Percentiles rank a stretch among this genome's conserved stretches.
Conservation (phyloP, 2,888 invertebrate species). For the Drosophila infuscata region DNA sequence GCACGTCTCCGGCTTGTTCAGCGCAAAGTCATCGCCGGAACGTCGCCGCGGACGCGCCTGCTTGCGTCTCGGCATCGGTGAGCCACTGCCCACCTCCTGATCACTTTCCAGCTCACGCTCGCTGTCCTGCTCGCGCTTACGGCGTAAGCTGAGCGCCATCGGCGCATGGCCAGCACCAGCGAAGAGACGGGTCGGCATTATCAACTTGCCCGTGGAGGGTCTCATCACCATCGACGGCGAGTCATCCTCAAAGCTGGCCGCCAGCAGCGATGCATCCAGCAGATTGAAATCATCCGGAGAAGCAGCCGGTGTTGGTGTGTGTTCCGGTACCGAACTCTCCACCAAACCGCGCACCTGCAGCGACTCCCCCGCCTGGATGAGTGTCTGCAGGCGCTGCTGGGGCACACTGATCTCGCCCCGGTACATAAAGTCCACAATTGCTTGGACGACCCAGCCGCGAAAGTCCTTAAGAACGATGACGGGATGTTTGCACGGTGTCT, state of each 20-base stretch:
- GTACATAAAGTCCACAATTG: constrained; percentile 97
- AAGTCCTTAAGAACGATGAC: constrained; percentile 96
- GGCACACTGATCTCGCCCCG: constrained; percentile 95
- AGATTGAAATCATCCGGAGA: constrained; percentile 84
- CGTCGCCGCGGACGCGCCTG: constrained; percentile 94
- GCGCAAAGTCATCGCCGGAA: constrained; percentile 89
- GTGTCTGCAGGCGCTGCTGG: constrained; percentile 92
- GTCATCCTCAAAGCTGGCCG: constrained; percentile 85
- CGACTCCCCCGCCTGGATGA: constrained; percentile 95
- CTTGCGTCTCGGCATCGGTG: constrained; percentile 93
- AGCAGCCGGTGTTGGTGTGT: constrained; percentile 85
- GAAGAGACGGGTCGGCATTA: constrained; percentile 84
- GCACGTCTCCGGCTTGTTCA: constrained; percentile 82
- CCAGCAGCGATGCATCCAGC: constrained; percentile 81
- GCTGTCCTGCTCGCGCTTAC: constrained; percentile 79
- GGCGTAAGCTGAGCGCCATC: constrained; percentile 67
- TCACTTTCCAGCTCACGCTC: constrained; percentile 83
- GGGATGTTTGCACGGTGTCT: constrained; percentile 97
- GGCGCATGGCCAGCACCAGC: constrained; percentile 67
- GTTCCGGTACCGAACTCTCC: constrained; percentile 86
- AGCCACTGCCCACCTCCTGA: constrained; percentile 86
- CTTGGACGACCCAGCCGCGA: constrained; percentile 94
- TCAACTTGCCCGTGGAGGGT: constrained; percentile 79
- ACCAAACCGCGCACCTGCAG: constrained; percentile 93
- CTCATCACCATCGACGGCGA: constrained; percentile 85